A percentile compares a stretch with the other conserved stretches of the same genome.
phyloP scores from a whole-genome alignment of 2,113 vertebrate genomes.

The Ciconia boyciana region DNA sequence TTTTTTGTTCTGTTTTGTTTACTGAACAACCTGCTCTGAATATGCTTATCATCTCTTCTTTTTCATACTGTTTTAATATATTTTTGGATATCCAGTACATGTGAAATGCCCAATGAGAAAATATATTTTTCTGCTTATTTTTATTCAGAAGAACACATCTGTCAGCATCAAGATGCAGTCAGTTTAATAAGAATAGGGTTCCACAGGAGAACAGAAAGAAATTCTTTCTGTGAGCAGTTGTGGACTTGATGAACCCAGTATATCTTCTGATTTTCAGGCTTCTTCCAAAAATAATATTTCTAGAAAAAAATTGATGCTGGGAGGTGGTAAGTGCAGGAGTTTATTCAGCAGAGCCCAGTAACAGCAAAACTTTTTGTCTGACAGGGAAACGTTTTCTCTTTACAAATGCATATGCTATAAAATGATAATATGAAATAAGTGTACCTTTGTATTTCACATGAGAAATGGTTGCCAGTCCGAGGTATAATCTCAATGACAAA shows the following conservation, averaged over 20 bases:
- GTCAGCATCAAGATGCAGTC: neutral
- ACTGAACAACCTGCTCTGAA: neutral
- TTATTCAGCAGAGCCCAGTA: neutral
- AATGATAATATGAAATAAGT: neutral
- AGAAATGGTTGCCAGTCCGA: neutral
- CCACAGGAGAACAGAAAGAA: neutral
- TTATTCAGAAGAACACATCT: neutral
- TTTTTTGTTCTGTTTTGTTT: neutral
- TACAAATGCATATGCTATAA: neutral
- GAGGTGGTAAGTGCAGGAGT: neutral
- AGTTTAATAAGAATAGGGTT: neutral
- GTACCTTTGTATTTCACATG: neutral
- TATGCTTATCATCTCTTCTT: neutral
- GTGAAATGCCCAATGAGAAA: neutral
- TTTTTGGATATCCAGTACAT: neutral
- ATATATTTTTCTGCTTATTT: neutral
- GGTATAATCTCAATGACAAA: neutral
- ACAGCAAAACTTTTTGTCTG: neutral
- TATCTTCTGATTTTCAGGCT: neutral
- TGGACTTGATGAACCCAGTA: neutral
- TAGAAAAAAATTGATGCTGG: neutral
- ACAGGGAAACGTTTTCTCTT: neutral
- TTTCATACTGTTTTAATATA: neutral
- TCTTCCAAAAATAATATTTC: neutral
- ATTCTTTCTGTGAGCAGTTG: neutral